phyloP scores from a whole-genome alignment of 2,797 vertebrate species.

The Holocentrus rufus region DNA sequence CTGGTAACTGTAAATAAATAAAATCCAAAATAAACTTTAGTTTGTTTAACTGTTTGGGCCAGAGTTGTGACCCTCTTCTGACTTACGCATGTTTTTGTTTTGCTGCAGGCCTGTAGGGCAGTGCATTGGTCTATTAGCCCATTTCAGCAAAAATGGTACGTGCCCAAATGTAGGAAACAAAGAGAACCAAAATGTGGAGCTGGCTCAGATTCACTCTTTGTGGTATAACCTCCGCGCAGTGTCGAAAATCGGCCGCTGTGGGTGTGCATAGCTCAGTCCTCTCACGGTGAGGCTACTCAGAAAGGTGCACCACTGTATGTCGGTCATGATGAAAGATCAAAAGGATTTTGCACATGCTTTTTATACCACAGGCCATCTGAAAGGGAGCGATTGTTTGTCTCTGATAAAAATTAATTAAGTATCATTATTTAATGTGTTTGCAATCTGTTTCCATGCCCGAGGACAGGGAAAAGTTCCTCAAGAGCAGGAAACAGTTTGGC shows the following conservation, averaged over 20 bases:
- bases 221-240: background rate
- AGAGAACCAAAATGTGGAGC: background rate
- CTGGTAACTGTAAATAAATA: no score
- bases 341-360: constrained; percentile 11
- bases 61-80: background rate
- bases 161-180: no score
- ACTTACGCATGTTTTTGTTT: no score
- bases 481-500: background rate
- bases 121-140: background rate
- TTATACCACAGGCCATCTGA: constrained; percentile 22
- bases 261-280: constrained; percentile 12
- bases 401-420: constrained; percentile 48
- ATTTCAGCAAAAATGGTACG: no score
- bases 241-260: constrained; percentile 27
- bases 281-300: background rate
- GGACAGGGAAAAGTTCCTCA: constrained; percentile 42
- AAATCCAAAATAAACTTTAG: background rate
- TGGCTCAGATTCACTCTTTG: constrained; percentile 11
- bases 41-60: background rate
- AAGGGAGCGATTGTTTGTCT: constrained; percentile 54
- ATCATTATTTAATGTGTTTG: constrained; percentile 74
- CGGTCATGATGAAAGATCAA: background rate
- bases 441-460: constrained; percentile 77
- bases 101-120: background rate
- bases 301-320: constrained; percentile 10